Evolutionary conservation across 2,113 vertebrate species (phyloP), one percentile per base, ranked within the genome.

Genomic region (Entomyzon cyanotis): DNA sequence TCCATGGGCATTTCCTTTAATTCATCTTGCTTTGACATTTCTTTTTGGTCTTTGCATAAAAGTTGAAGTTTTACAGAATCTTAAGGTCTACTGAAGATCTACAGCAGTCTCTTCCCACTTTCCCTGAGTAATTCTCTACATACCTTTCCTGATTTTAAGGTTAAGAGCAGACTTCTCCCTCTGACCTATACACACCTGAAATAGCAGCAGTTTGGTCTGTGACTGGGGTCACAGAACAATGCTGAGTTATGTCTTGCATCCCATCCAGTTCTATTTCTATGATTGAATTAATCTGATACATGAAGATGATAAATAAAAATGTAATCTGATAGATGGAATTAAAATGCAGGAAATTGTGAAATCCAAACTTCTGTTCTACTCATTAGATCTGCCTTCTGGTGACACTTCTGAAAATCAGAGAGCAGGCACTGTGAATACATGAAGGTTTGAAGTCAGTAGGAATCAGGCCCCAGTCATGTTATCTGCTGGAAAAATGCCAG

Each of bases 1-100:
- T 46, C 88, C 70, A 67, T 83, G 83, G 55, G 59, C 55, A 70
- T 94, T 93, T 94, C 82, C 67, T 93, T 94, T 94, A 90, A 92
- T 92, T 84, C 63, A 74, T 92, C 88, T 83, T 74, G 35, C 17
- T 63, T 77, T 90, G 85, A 63, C 55, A 50, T 94, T 96, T 90
- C 33, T 76, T 90, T 84, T 33, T 69, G 52, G 31, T 31, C 25
- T 79, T 73, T 42, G 12, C 31, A 12, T 64, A 77, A 74, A 86
- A 77, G 12, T 74, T 77, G 59, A 65, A 83, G 12, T 65, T 83
- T n/a, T 33, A 42, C 19, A 49, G 23, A 35, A 80, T 69, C 58
- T 70, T 64, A 65, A 92, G n/a, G n/a, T 42, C 55, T 92, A 62
- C 28, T 21, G 50, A 83, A 92, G 42, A 82, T 83, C 78, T 90